Evolutionary conservation across 2,797 vertebrate species (phyloP).

Genomic region (Ptychobarbus kaznakovi): DNA sequence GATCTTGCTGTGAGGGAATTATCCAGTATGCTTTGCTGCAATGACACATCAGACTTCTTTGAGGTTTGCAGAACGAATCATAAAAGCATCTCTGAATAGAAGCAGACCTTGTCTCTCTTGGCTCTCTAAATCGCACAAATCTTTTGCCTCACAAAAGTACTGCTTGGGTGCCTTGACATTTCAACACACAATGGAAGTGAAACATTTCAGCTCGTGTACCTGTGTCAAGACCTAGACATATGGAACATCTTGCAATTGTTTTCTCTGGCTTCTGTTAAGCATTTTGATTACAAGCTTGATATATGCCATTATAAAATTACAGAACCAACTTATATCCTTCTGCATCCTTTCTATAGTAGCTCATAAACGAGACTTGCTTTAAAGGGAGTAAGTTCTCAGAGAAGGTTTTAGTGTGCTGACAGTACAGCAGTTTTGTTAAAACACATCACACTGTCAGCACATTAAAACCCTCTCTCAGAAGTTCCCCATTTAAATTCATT

Average conservation of each 20-base stretch:
- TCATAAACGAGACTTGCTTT: conserved; percentile 13
- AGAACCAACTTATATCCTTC: conserved; percentile 22
- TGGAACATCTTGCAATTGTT: not conserved
- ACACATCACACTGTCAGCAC: conserved; percentile 22
- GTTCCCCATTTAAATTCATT: not conserved
- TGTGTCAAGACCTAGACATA: not conserved
- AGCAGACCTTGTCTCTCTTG: not conserved
- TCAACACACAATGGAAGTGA: not conserved
- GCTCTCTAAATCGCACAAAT: not conserved
- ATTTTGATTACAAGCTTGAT: conserved; percentile 26
- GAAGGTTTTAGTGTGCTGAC: not conserved
- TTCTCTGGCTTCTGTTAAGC: conserved; percentile 22
- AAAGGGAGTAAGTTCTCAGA: not conserved
- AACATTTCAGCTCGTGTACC: not conserved
- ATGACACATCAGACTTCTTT: conserved; percentile 1
- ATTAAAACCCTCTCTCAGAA: conserved; percentile 11
- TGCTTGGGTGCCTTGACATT: conserved; percentile 6
- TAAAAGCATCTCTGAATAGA: not conserved
- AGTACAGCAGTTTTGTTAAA: not conserved
- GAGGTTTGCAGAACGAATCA: not conserved
- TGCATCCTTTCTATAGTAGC: not conserved
- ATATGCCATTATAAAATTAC: conserved; percentile 48
- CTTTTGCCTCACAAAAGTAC: not conserved
- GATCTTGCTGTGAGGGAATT: conserved; percentile 35
- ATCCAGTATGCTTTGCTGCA: conserved; percentile 21